A percentile compares a stretch with the other conserved stretches of the same genome.
phyloP scores from a whole-genome alignment of 2,113 vertebrate species.

The Chascanopsetta lugubris region DNA sequence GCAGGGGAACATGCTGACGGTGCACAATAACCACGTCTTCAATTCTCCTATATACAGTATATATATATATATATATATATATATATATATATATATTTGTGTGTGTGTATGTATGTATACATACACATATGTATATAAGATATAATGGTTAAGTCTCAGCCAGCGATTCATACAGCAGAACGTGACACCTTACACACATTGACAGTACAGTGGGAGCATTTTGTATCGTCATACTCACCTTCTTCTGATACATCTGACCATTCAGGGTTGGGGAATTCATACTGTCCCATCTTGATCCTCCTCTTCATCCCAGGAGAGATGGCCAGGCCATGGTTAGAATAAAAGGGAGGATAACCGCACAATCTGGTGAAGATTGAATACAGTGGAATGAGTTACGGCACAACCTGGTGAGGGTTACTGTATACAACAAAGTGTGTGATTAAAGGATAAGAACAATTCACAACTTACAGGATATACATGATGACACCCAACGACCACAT shows the following conservation, averaged over 20 bases:
- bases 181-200: background rate
- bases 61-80: too few relatives aligned
- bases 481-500: slow-evolving; percentile 99
- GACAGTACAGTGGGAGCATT: background rate
- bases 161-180: background rate
- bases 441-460: background rate
- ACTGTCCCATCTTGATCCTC: slow-evolving; percentile 94
- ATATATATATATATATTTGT: too few relatives aligned
- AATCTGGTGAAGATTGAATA: slow-evolving; percentile 77
- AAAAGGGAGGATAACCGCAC: slow-evolving; percentile 97
- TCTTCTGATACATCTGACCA: slow-evolving; percentile 98
- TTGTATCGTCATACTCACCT: slow-evolving; percentile 78
- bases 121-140: background rate
- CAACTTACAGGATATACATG: slow-evolving; percentile 97
- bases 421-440: background rate
- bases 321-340: slow-evolving; percentile 96
- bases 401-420: background rate
- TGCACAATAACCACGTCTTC: background rate
- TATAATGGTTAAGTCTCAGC: background rate
- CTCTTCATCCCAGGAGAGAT: slow-evolving; percentile 99
- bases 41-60: background rate
- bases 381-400: background rate
- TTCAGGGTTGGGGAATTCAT: slow-evolving; percentile 97
- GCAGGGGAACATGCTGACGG: too few relatives aligned
- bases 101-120: too few relatives aligned